These are phyloP conservation scores for Apotomis capreana DNA, from an alignment of 2,888 invertebrate species.

Conservation along the genomic window DNA sequence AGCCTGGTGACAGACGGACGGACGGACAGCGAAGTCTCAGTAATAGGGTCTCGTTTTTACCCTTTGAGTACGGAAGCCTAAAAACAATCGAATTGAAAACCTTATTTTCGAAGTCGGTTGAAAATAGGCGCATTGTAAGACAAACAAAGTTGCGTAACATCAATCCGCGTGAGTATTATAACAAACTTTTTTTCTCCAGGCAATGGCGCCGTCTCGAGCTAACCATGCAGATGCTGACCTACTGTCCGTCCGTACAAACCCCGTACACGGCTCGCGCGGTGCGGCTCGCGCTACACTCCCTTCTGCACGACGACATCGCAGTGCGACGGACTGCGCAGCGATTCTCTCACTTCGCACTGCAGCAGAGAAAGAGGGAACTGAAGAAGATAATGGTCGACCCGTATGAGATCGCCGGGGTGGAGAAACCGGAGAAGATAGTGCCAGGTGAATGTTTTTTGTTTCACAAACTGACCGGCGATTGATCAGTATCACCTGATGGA, in stretches of 20 bases:
- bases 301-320: constrained; percentile 91
- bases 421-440: constrained; percentile 58
- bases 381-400: constrained; percentile 85
- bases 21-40: no score
- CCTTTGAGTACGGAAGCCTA: no score
- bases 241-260: constrained; percentile 88
- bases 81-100: no score
- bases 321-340: constrained; percentile 88
- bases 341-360: constrained; percentile 85
- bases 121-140: no score
- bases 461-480: no score
- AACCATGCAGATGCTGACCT: constrained; percentile 88
- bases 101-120: no score
- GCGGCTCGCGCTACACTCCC: constrained; percentile 84
- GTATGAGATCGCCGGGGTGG: constrained; percentile 67
- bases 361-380: constrained; percentile 88
- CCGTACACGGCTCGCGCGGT: constrained; percentile 86
- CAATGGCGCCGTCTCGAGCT: constrained; percentile 93
- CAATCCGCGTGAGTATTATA: not conserved
- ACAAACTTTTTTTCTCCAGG: constrained; percentile 59
- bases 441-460: constrained; percentile 60
- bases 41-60: no score
- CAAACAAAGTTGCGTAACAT: no score
- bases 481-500: no score
- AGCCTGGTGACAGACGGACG: no score